Conservation (phyloP, 1,140 invertebrate species). For the Apis cerana region DNA sequence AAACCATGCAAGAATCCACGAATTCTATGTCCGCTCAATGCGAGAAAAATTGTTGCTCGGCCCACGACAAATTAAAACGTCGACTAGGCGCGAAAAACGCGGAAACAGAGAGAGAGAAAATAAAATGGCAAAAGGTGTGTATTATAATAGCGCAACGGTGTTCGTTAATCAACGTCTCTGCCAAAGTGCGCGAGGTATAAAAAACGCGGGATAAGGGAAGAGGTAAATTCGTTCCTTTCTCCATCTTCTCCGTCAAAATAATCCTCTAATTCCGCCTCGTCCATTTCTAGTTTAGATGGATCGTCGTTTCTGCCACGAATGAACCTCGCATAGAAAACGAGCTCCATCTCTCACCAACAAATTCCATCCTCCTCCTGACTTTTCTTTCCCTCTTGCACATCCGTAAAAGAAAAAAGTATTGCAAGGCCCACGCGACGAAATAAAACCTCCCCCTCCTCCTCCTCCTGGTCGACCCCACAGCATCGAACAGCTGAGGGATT, state of each 20-base stretch:
- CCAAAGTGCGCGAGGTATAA: neutral
- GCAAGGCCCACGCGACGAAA: neutral
- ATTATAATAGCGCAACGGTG: neutral
- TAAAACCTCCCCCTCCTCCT: neutral
- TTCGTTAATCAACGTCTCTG: conserved; percentile 40
- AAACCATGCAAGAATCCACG: too few species aligned
- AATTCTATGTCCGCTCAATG: neutral
- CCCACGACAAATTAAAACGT: conserved; percentile 15
- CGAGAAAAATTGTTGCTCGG: neutral
- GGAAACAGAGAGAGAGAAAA: neutral
- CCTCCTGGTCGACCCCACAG: too few species aligned
- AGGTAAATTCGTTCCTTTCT: conserved; percentile 13
- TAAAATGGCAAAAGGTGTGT: neutral
- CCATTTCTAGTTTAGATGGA: too few species aligned
- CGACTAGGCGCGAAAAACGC: conserved; percentile 9
- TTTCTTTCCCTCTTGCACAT: too few species aligned
- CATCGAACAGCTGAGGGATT: conserved; percentile 40
- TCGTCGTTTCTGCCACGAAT: too few species aligned
- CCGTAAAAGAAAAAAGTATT: too few species aligned
- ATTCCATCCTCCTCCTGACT: too few species aligned
- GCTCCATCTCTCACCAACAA: too few species aligned
- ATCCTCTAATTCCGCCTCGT: too few species aligned
- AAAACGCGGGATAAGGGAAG: neutral
- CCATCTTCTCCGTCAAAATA: too few species aligned
- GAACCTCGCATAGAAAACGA: too few species aligned